These are phyloP conservation scores for Phrynosoma platyrhinos DNA, from an alignment of 2,113 vertebrate species.

Conservation along the genomic window DNA sequence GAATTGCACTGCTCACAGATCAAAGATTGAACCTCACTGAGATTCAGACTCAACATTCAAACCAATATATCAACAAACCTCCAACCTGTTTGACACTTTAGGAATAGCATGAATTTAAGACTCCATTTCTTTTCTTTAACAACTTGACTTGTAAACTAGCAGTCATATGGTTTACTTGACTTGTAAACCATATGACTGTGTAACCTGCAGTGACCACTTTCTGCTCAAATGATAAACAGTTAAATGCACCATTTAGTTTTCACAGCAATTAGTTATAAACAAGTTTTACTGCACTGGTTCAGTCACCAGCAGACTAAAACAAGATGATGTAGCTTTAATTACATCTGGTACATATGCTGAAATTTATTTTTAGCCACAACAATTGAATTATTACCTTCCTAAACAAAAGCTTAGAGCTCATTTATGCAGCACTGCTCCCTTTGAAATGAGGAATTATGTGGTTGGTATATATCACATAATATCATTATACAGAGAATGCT, in stretches of 20 bases:
- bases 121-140: background rate
- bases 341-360: conserved; percentile 15
- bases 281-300: background rate
- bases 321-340: conserved; percentile 20
- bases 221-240: conserved; percentile 15
- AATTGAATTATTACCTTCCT: conserved; percentile 20
- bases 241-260: background rate
- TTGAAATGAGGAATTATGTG: conserved; percentile 20
- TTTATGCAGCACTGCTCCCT: conserved; percentile 13
- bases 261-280: background rate
- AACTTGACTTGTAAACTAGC: background rate
- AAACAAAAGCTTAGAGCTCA: conserved; percentile 26
- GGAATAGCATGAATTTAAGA: background rate
- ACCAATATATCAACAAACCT: background rate
- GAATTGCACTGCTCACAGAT: too few relatives aligned
- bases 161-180: background rate
- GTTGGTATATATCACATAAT: conserved; percentile 1
- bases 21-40: too few relatives aligned
- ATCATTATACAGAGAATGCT: background rate
- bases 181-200: background rate
- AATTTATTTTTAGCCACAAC: conserved; percentile 17
- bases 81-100: background rate
- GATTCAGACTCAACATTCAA: too few relatives aligned
- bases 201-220: background rate
- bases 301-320: background rate